A percentile compares a stretch with the other conserved stretches of the same genome.
These are phyloP conservation scores for Trichomalopsis sarcophagae DNA, from an alignment of 1,140 invertebrate genomes.

Conservation along the genomic window DNA sequence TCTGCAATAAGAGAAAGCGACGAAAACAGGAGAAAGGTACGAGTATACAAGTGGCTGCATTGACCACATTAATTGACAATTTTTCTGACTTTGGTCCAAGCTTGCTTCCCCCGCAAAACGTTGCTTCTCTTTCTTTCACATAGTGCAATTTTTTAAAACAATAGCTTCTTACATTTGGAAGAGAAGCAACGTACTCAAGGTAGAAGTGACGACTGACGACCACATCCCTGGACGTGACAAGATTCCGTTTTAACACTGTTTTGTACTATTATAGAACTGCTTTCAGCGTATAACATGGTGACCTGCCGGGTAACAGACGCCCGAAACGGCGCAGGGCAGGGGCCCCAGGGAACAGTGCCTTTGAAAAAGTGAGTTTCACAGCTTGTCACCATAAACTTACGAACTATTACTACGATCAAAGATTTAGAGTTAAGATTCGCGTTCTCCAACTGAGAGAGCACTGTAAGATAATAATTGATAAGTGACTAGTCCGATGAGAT, in stretches of 20 bases:
- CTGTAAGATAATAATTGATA: conserved; percentile 1
- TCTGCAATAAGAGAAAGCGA: conserved; percentile 96
- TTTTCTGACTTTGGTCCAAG: conserved; percentile 1
- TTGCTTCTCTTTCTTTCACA: conserved; percentile 26
- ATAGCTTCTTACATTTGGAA: background rate
- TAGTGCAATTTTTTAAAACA: background rate
- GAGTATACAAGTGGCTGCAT: conserved; percentile 47
- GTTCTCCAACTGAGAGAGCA: background rate
- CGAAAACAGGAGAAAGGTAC: conserved; percentile 97
- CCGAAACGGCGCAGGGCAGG: conserved; percentile 88
- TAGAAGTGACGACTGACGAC: background rate
- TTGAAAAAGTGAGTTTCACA: conserved; percentile 93
- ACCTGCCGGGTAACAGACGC: conserved; percentile 94
- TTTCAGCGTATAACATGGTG: conserved; percentile 98
- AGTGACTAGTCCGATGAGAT: conserved; percentile 50
- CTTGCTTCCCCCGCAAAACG: background rate
- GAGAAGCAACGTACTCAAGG: background rate
- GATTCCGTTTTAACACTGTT: conserved; percentile 50
- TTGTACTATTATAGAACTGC: conserved; percentile 74
- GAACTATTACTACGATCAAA: conserved; percentile 11
- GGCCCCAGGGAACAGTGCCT: conserved; percentile 94
- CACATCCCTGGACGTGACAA: conserved; percentile 2
- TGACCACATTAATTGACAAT: conserved; percentile 26
- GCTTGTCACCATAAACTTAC: conserved; percentile 18
- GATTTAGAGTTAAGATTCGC: background rate